A percentile compares a stretch with the other conserved stretches of the same genome.
Conservation (phyloP, 2,888 invertebrate species). For the Eledone cirrhosa region DNA sequence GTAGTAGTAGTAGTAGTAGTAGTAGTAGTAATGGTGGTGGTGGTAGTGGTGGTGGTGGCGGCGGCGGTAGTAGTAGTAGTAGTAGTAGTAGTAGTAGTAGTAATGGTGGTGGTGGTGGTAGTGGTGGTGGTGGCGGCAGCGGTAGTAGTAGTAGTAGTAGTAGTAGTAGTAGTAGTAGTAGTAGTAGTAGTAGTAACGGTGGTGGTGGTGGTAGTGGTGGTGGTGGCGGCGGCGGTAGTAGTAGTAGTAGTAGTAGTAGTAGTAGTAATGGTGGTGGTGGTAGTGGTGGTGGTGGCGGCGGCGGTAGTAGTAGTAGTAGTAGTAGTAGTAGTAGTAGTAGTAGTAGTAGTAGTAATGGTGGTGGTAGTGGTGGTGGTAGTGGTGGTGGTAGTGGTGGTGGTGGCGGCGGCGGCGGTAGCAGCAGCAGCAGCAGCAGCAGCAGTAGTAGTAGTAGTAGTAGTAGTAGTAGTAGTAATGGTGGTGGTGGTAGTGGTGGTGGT, state of each 20-base stretch:
- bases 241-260: slow-evolving; percentile 32
- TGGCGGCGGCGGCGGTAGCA: neutral
- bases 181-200: slow-evolving; percentile 67
- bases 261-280: slow-evolving; percentile 27
- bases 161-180: slow-evolving; percentile 65
- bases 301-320: slow-evolving; percentile 35
- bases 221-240: slow-evolving; percentile 30
- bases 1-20: neutral
- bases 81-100: slow-evolving; percentile 34
- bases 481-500: neutral
- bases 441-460: neutral
- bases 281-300: neutral
- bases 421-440: neutral
- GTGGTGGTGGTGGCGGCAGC: neutral
- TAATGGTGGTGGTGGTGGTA: slow-evolving; percentile 5
- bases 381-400: neutral
- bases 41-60: neutral
- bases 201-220: neutral
- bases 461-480: neutral
- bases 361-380: neutral
- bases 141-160: slow-evolving; percentile 36
- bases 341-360: slow-evolving; percentile 36
- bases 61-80: slow-evolving; percentile 5
- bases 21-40: neutral
- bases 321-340: slow-evolving; percentile 71